phyloP scores from a whole-genome alignment of 2,888 invertebrate genomes.

The Erannis defoliaria region DNA sequence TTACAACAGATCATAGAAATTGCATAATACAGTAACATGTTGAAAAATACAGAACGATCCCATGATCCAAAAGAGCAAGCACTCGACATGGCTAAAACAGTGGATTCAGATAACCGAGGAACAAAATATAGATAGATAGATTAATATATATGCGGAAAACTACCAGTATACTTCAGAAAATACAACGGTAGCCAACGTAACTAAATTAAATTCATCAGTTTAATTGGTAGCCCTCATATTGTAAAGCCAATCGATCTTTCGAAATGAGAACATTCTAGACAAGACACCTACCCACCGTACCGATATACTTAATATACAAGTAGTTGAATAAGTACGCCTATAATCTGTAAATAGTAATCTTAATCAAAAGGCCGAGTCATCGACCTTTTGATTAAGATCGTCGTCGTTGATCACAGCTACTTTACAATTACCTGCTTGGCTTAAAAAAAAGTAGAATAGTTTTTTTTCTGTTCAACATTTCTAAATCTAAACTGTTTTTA shows the following conservation, averaged over 20 bases:
- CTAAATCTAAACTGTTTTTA: too few relatives aligned
- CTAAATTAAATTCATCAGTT: not conserved
- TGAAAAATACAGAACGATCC: too few relatives aligned
- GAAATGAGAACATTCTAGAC: slow-evolving; percentile 44
- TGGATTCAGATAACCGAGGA: too few relatives aligned
- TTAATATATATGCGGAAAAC: too few relatives aligned
- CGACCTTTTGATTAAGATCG: too few relatives aligned
- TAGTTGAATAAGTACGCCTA: slow-evolving; percentile 17
- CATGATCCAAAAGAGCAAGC: too few relatives aligned
- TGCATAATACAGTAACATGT: too few relatives aligned
- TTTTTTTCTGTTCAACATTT: too few relatives aligned
- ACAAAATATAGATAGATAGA: too few relatives aligned
- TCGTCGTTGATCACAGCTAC: slow-evolving; percentile 39
- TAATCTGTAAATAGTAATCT: slow-evolving; percentile 45
- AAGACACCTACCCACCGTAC: slow-evolving; percentile 24
- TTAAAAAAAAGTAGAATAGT: not conserved
- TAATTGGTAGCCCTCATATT: too few relatives aligned
- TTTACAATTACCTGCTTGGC: slow-evolving; percentile 23
- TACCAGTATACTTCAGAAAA: not conserved
- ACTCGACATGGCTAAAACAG: too few relatives aligned
- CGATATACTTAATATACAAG: not conserved
- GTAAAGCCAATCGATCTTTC: slow-evolving; percentile 35
- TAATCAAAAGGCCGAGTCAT: slow-evolving; percentile 49
- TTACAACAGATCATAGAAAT: too few relatives aligned
- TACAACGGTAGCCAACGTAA: not conserved